A percentile compares a stretch with the other conserved stretches of the same genome.
phyloP scores from a whole-genome alignment of 2,797 vertebrate species.

The Brachyalestes nurse region DNA sequence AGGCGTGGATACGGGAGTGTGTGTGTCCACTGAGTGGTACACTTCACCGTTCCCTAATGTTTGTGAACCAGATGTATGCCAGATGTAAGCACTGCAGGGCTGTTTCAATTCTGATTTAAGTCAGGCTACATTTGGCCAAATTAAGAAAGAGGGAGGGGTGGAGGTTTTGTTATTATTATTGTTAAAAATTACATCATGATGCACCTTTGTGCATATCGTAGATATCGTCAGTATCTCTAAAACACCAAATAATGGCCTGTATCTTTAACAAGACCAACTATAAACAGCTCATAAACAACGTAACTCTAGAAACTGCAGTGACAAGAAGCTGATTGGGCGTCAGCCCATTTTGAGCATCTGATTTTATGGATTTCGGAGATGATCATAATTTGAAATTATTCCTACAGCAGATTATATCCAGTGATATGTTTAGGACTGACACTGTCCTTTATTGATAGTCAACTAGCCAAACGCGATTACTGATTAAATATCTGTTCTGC shows the following conservation, averaged over 20 bases:
- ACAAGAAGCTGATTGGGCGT: no score
- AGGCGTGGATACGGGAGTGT: neutral
- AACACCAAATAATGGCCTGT: neutral
- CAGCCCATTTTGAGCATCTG: neutral
- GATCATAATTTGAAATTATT: neutral
- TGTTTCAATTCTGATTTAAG: neutral
- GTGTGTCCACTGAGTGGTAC: neutral
- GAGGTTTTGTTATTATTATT: neutral
- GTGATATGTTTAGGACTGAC: neutral
- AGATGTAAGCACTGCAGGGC: neutral
- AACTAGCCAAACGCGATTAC: no score
- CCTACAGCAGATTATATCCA: neutral
- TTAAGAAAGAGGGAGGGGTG: neutral
- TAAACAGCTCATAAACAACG: no score
- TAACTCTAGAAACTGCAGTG: neutral
- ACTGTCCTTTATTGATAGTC: neutral
- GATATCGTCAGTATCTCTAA: neutral
- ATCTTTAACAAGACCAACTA: neutral
- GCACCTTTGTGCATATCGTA: neutral
- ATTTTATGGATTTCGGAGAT: no score
- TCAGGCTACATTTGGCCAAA: neutral
- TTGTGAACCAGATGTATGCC: neutral
- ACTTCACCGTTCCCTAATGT: no score
- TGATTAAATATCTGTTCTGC: neutral
- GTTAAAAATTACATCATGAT: neutral